phyloP scores from a whole-genome alignment of 2,113 vertebrate species.

The Todiramphus chloris region DNA sequence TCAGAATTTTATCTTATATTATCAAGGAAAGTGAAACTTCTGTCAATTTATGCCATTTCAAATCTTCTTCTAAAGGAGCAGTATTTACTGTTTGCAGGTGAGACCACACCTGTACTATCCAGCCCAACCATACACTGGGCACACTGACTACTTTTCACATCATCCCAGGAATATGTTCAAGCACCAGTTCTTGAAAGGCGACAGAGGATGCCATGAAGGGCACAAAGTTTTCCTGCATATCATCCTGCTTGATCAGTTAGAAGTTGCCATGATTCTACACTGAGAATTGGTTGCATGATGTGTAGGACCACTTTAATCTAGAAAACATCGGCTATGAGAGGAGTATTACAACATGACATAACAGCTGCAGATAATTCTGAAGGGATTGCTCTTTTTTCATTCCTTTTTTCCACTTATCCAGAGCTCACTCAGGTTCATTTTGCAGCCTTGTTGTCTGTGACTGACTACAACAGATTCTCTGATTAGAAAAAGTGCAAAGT shows the following conservation, averaged over 20 bases:
- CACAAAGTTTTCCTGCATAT: not conserved
- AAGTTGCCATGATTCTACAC: not conserved
- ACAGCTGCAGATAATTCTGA: not conserved
- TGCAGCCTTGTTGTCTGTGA: not conserved
- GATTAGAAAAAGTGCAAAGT: not conserved
- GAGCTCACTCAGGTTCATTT: not conserved
- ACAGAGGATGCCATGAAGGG: not conserved
- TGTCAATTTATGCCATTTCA: not conserved
- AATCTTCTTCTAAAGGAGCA: not conserved
- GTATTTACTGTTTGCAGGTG: not conserved
- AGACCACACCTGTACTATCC: not conserved
- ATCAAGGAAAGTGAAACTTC: not conserved
- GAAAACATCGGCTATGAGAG: not conserved
- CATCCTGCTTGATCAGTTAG: not conserved
- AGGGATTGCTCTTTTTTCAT: not conserved
- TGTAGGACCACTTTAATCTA: not conserved
- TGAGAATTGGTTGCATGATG: rapidly evolving
- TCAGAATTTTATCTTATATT: not conserved
- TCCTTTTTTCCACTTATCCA: not conserved
- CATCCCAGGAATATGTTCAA: not conserved
- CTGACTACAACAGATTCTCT: not conserved
- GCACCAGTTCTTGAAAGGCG: not conserved
- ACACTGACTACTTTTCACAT: not conserved
- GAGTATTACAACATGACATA: not conserved
- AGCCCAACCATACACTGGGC: not conserved